Evolutionary conservation across 2,113 vertebrate species (phyloP), one percentile per base, ranked within the genome.

Genomic region (Colossoma macropomum): DNA sequence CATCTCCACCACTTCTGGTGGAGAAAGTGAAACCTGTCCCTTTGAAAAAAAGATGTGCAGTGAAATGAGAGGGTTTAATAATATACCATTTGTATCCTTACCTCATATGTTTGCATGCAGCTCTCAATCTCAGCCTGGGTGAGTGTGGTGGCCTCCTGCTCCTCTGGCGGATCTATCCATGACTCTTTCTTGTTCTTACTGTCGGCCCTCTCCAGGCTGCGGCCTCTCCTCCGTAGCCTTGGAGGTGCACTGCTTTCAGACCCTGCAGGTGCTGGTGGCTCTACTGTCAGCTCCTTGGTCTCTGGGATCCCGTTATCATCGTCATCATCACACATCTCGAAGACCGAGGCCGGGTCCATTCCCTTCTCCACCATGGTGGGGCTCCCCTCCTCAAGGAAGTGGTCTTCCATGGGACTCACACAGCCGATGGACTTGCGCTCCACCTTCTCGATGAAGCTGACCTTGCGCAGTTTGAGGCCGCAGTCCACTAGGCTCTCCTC

Each of bases 101-200:
- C 98, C 94, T 96, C 94, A 0, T 98, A 98, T 21, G 95, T 97
- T 92, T 96, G 96, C 97, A 99, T 99, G 89, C 97, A 98, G 94
- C 97, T 99, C 91, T 99, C 98, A 32, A 98, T 94, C 93, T 99
- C 98, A 0, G 97, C 98, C 92, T 99, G 97, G 0, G 97, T 96
- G 41, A 99, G 96, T 12, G 94, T 95, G 0, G 90, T 91, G 17
- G 90, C 90, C 75, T 92, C 94, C 1, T 90, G 94, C 84, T 96
- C 97, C 59, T 96, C 95, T 0, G 98, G 97, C 0, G 97, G 98
- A 90, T 98, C 96, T 0, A 99, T 98, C 97, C 98, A 98, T 0
- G 97, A 99, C 0, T 96, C 93, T 41, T 95, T 90, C 80, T 94
- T 96, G 1, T 90, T 84, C 81, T 87, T 96, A 8, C 85, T 83